Evolutionary conservation across 1,140 invertebrate species (phyloP), one percentile per base, ranked within the genome.

Genomic region (Tetramorium alpestre): DNA sequence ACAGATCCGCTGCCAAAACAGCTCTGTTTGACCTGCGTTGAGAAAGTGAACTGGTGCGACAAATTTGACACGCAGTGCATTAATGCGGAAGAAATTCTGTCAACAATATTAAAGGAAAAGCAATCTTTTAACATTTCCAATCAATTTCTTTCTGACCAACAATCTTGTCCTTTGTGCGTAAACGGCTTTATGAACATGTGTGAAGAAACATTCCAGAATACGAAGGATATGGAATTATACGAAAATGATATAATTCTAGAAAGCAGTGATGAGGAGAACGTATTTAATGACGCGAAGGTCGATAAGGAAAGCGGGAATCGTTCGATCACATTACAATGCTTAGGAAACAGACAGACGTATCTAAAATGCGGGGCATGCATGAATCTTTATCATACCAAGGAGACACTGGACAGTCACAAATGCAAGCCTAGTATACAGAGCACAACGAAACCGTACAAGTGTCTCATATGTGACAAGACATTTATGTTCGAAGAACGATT

Each of bases 301-400:
- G 78, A 89, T 10, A 47, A 89, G n/a, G 81, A 90, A 51, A 49
- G 47, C 0, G 87, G 73, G 6, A 87, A 44, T n/a, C 72, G 58
- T 41, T 64, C 89, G 0, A 88, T 92, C 44, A 88, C 87, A 25
- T 62, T 92, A 18, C 87, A 89, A 13, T 92, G 82, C 10, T 38
- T 92, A 16, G 92, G 91, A 41, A 87, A 62, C 10, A 90, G 70
- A 1, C 92, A 93, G 4, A 88, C 89, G n/a, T 93, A 93, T 49
- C 51, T 92, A 18, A 93, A 93, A 87, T 93, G 92, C 0, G 89
- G 91, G 0, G 91, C 91, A 10, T 93, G 92, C 25, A 93, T 93
- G 92, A 93, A 93, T 88, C 82, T 93, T 1, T 92, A 93, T 80
- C 92, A 90, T 8, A 92, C 92, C 0, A 87, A 91, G 54, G 92